phyloP scores from a whole-genome alignment of 2,113 vertebrate species.

The Oryzias curvinotus region DNA sequence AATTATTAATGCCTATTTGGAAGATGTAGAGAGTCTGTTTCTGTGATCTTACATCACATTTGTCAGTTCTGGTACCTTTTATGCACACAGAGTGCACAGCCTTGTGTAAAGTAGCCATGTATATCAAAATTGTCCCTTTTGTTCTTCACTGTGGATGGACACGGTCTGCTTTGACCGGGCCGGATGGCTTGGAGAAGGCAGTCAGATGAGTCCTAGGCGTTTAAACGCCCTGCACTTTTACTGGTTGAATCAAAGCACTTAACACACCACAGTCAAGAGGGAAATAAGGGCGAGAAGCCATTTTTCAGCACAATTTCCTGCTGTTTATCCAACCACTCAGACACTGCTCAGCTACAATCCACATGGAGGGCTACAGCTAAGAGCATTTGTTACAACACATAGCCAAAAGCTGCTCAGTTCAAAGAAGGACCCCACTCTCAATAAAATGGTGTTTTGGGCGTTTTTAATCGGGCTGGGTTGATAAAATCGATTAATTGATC shows the following conservation, averaged over 20 bases:
- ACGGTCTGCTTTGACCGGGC: not conserved
- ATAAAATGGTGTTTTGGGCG: too few species aligned
- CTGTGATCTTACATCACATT: slow-evolving; percentile 29
- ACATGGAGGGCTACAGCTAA: slow-evolving; percentile 34
- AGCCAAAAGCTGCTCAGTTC: slow-evolving; percentile 5
- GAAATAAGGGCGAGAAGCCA: slow-evolving; percentile 25
- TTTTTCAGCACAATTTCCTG: slow-evolving; percentile 34
- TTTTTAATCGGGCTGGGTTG: too few species aligned
- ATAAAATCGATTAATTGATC: too few species aligned
- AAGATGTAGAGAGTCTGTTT: slow-evolving; percentile 15
- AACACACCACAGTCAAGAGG: slow-evolving; percentile 18
- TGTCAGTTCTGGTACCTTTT: slow-evolving; percentile 11
- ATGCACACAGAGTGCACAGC: not conserved
- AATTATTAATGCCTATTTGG: slow-evolving; percentile 55
- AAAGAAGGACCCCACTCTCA: not conserved
- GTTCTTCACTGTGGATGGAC: not conserved
- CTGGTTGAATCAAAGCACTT: slow-evolving; percentile 37
- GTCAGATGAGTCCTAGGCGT: slow-evolving; percentile 33
- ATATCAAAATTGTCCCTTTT: not conserved
- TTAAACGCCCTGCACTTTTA: slow-evolving; percentile 35
- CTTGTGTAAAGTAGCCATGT: not conserved
- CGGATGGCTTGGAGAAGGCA: slow-evolving; percentile 22
- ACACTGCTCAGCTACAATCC: slow-evolving; percentile 20
- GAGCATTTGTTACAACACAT: slow-evolving; percentile 19
- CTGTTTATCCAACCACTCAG: slow-evolving; percentile 35